A percentile compares a stretch with the other conserved stretches of the same genome.
Evolutionary conservation across 2,888 invertebrate species (phyloP).

Genomic region (Tenthredo distinguenda): DNA sequence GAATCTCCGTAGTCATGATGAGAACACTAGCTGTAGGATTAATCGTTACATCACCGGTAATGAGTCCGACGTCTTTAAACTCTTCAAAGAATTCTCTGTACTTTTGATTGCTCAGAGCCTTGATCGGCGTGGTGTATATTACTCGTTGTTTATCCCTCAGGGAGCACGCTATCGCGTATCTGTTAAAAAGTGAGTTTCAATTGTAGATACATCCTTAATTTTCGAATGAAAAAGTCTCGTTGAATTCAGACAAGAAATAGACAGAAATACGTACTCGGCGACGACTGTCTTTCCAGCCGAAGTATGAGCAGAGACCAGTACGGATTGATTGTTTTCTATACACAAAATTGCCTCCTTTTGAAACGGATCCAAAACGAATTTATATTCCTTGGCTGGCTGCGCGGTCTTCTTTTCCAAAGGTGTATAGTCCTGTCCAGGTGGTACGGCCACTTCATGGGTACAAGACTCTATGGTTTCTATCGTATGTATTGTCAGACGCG

Average conservation of each 20-base stretch:
- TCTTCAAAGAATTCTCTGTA: slow-evolving; percentile 98
- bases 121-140: slow-evolving; percentile 99
- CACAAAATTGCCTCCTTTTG: slow-evolving; percentile 98
- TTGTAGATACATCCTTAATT: slow-evolving; percentile 13
- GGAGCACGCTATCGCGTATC: slow-evolving; percentile 97
- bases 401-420: slow-evolving; percentile 81
- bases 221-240: slow-evolving; percentile 3
- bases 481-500: slow-evolving; percentile 92
- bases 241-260: background rate
- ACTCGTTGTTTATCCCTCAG: slow-evolving; percentile 97
- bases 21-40: slow-evolving; percentile 98
- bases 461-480: slow-evolving; percentile 96
- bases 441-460: slow-evolving; percentile 97
- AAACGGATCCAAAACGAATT: slow-evolving; percentile 97
- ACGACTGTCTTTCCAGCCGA: slow-evolving; percentile 99
- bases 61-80: slow-evolving; percentile 98
- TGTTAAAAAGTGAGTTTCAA: slow-evolving; percentile 68
- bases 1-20: slow-evolving; percentile 99
- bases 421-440: slow-evolving; percentile 90
- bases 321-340: slow-evolving; percentile 98
- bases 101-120: slow-evolving; percentile 99
- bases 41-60: slow-evolving; percentile 99
- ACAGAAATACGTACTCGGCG: slow-evolving; percentile 89
- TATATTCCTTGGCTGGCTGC: slow-evolving; percentile 94
- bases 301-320: slow-evolving; percentile 99